Base-by-base conservation (phyloP, 2,113 vertebrate species). In the Oryzias woworae region DNA sequence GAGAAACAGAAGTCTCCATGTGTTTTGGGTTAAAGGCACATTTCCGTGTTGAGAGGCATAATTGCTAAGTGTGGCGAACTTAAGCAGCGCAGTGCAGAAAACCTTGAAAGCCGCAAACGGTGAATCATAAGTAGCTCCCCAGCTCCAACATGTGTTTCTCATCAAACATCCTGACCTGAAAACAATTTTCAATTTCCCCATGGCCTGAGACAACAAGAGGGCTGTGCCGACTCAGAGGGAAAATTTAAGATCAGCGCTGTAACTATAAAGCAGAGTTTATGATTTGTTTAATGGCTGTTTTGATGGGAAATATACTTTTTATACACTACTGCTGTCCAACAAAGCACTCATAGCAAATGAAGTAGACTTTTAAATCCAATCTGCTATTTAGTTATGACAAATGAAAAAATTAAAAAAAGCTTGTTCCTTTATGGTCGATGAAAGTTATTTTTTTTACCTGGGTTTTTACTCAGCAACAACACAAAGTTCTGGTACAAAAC, bases 111-210 rank as follows among this genome's bases (percentile, higher is more conserved):
- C 87, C 91, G 57, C 88, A 80, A 87, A 85, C 89, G 82, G 83
- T 89, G 87, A 84, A 84, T 75, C 80, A 88, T 86, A 81, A 74
- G 82, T 87, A 77, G 84, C 90, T 90, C 78, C 60, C 87, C 81
- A 87, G 87, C 66, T 78, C 69, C 75, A 90, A 94, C 95, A 96
- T 93, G 91, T 96, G 96, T 91, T 93, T 93, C 92, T 92, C 87
- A 95, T 96, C 92, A 94, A 83, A 90, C 73, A 85, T 87, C 86
- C 79, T 53, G 85, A 88, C 94, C 91, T 91, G 93, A 92, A 91
- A 94, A 94, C 94, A 92, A 91, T 93, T 94, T 95, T 93, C 86
- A 93, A 95, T 95, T 96, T 94, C 92, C 88, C 88, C 85, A 90
- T 88, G 92, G 94, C 92, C 92, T 71, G 88, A 91, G 86, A 95